These are phyloP conservation scores for Actinostola sp. DNA, from an alignment of 92 coral and sea anemone species.

Conservation along the genomic window DNA sequence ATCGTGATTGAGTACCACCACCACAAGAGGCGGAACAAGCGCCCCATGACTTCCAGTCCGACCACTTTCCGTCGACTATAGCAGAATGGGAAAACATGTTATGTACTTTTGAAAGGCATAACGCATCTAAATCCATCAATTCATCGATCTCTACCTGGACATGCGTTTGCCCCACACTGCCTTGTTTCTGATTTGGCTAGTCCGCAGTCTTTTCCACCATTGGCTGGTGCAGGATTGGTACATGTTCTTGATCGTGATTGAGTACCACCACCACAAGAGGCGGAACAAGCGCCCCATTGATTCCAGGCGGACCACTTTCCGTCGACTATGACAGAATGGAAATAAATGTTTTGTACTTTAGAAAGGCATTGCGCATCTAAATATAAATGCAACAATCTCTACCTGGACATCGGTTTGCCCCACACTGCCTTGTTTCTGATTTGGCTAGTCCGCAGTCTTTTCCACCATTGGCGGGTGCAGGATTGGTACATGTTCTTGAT, in stretches of 20 bases:
- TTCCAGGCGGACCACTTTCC: conserved; percentile 43
- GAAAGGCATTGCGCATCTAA: too few species aligned
- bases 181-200: conserved; percentile 14
- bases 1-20: conserved; percentile 26
- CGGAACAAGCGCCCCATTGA: conserved; percentile 40
- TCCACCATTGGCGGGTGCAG: conserved; percentile 39
- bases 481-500: conserved; percentile 26
- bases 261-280: conserved; percentile 44
- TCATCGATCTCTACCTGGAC: conserved; percentile 34
- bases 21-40: conserved; percentile 25
- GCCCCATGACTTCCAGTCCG: conserved; percentile 7
- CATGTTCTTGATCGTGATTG: conserved; percentile 36
- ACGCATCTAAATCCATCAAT: too few species aligned
- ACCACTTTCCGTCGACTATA: background rate
- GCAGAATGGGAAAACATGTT: background rate
- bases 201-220: conserved; percentile 29
- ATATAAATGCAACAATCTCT: background rate
- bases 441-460: background rate
- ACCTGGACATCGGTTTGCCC: conserved; percentile 13
- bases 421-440: background rate
- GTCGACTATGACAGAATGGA: background rate
- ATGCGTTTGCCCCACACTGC: conserved; percentile 10
- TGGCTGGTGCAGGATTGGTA: conserved; percentile 40
- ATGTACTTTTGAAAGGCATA: background rate
- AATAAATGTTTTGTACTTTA: too few species aligned